phyloP scores from a whole-genome alignment of 2,888 invertebrate genomes.

The Alviniconcha strummeri region DNA sequence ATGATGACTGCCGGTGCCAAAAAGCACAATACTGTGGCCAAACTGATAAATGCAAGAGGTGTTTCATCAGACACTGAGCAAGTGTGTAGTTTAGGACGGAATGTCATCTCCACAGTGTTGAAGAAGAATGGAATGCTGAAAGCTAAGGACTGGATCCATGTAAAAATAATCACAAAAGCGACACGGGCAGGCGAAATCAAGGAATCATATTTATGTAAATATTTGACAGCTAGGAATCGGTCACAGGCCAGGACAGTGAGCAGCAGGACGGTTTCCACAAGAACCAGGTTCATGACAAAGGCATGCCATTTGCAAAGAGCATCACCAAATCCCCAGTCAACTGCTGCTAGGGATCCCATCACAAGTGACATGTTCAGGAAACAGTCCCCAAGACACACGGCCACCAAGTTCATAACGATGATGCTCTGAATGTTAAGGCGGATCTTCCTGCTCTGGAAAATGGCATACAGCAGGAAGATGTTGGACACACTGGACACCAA shows the following conservation, averaged over 20 bases:
- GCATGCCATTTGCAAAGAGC: slow-evolving; percentile 59
- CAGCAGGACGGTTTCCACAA: slow-evolving; percentile 53
- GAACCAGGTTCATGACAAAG: slow-evolving; percentile 57
- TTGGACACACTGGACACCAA: slow-evolving; percentile 60
- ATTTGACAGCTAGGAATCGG: slow-evolving; percentile 58
- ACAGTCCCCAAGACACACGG: slow-evolving; percentile 61
- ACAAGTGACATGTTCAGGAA: slow-evolving; percentile 63
- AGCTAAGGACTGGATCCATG: slow-evolving; percentile 62
- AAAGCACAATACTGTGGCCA: slow-evolving; percentile 54
- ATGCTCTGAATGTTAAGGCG: slow-evolving; percentile 52
- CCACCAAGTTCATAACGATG: slow-evolving; percentile 58
- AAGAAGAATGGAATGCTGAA: slow-evolving; percentile 61
- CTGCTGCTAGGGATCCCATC: slow-evolving; percentile 53
- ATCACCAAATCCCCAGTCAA: slow-evolving; percentile 56
- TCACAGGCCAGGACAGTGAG: slow-evolving; percentile 58
- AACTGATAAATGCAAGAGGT: slow-evolving; percentile 53
- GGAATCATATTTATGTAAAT: slow-evolving; percentile 49
- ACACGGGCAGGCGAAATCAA: slow-evolving; percentile 50
- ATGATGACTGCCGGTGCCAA: slow-evolving; percentile 56
- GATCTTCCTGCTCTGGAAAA: slow-evolving; percentile 56
- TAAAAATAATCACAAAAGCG: slow-evolving; percentile 50
- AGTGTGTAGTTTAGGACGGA: slow-evolving; percentile 53
- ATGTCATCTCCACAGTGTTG: slow-evolving; percentile 50
- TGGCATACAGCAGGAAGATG: slow-evolving; percentile 56
- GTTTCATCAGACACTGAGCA: slow-evolving; percentile 57